Evolutionary conservation across 1,140 invertebrate genomes (phyloP), one percentile per base, ranked within the genome.

Genomic region (Drosophila arizonae): DNA sequence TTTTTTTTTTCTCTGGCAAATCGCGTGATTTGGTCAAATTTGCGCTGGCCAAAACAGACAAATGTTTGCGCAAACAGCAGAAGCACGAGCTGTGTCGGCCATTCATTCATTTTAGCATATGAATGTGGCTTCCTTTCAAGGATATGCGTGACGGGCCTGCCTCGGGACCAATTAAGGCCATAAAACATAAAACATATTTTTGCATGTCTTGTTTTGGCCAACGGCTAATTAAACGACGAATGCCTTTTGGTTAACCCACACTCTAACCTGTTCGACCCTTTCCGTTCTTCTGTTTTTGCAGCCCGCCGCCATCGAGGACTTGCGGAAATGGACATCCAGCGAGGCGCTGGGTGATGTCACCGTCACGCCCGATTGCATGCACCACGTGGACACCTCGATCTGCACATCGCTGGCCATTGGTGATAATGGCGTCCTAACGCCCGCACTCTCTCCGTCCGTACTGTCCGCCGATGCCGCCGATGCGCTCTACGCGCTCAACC

Each of bases 281-380:
- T 36, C 43, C 30, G 66, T 26, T 13, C 13, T 24, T 28, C 9
- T 51, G 1, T 4, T 36, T 51, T 76, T 84, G 10, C 92, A 97
- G 96, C 96, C 96, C 56, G 95, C 95, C 64, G 95, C 94, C 73
- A 94, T 97, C 64, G 95, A 95, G 76, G 95, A 96, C 70, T 93
- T 97, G 48, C 94, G 96, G 63, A 94, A 95, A 93, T 97, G 96
- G 96, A 97, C 96, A 36, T 97, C 96, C 33, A 94, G 93, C 69
- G 96, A 97, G 91, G 96, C 96, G 11, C 91, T 97, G 36, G 96
- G 96, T 61, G 96, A 96, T 85, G 93, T 96, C 50, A 97, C 96
- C 13, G 95, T 96, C 13, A 93, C 95, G 17, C 95, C 96, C 26
- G 95, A 96, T 91, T 95, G 95, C 70, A 94, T 95, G 65, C 94